Conservation (phyloP, 2,797 vertebrate species). For the Molothrus aeneus region DNA sequence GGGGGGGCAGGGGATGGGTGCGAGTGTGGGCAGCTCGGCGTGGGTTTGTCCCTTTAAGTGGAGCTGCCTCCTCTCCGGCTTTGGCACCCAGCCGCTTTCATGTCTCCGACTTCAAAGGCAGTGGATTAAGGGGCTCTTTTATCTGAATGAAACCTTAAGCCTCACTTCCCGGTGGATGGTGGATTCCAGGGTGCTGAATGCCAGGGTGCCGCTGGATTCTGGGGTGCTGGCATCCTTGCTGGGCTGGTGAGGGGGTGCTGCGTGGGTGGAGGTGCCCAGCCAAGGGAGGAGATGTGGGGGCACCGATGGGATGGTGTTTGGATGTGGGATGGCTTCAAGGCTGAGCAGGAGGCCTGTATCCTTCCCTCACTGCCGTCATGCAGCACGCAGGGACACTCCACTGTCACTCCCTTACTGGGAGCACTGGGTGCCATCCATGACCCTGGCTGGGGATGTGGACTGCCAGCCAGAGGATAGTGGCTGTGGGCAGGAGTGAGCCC, state of each 20-base stretch:
- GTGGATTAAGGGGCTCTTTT: constrained; percentile 73
- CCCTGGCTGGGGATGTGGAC: neutral
- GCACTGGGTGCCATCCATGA: accelerated
- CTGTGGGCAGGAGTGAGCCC: neutral
- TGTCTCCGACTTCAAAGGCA: constrained; percentile 76
- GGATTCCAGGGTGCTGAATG: constrained; percentile 14
- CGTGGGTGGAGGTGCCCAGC: neutral
- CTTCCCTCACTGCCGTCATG: neutral
- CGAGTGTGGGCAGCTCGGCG: constrained; percentile 4
- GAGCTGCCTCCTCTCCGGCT: constrained; percentile 51
- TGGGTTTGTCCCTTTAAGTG: constrained; percentile 70
- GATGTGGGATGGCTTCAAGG: neutral
- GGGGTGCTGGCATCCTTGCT: neutral
- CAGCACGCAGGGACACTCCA: neutral
- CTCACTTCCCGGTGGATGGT: constrained; percentile 7
- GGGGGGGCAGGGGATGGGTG: constrained; percentile 10
- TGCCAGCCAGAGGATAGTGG: neutral
- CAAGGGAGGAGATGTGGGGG: neutral
- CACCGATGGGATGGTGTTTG: neutral
- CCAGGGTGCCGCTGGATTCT: neutral
- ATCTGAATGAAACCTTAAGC: constrained; percentile 74
- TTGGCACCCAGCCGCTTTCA: constrained; percentile 72
- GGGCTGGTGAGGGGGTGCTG: neutral
- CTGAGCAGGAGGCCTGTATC: neutral
- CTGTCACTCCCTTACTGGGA: neutral